Evolutionary conservation across 1,140 invertebrate species (phyloP), one percentile per base, ranked within the genome.

Genomic region (Telenomus remus): DNA sequence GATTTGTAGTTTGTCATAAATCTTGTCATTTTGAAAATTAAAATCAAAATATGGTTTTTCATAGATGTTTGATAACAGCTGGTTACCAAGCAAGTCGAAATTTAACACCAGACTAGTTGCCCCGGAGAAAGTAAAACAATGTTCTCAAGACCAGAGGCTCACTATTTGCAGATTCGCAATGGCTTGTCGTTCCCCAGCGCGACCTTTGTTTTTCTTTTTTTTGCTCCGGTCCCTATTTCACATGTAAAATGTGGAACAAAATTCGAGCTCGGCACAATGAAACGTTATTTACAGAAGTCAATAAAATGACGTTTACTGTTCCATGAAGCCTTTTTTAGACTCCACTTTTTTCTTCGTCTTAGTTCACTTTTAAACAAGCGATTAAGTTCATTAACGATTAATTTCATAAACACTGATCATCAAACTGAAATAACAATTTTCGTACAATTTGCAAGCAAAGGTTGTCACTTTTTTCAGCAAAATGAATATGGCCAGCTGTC

Each of bases 101-200:
- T 74, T 74, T 74, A 68, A 74, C 71, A 56, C 71, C 50, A 54
- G 51, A 61, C 56, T 68, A 68, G 63, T 68, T 74, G 42, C 46
- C 57, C 50, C 70, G 13, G 56, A 68, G 71, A 68, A 66, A 56
- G 59, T 13, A 56, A 4, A 39, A 9, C 47, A 74, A 66, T 74
- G 71, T 74, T 73, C 61, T 73, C 56, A 8, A 50, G 60, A 59
- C 60, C 53, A 73, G 70, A 53, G 9, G 37, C 50, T 39, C 44
- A 37, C 63, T 66, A 66, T 66, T 74, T 61, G 63, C 63, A 61
- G 63, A 74, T 66, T 74, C 56, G 71, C 71, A 74, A 74, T 74
- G 57, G 19, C 70, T 55, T 39, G 27, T 47, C 47, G 48, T 72
- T 72, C 46, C 49, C 44, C 14, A 46, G 0, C 43, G 49, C 65